Percentiles rank a stretch among this genome's conserved stretches.
These are phyloP conservation scores for Criorhina ranunculi DNA, from an alignment of 2,888 invertebrate genomes.

Conservation along the genomic window DNA sequence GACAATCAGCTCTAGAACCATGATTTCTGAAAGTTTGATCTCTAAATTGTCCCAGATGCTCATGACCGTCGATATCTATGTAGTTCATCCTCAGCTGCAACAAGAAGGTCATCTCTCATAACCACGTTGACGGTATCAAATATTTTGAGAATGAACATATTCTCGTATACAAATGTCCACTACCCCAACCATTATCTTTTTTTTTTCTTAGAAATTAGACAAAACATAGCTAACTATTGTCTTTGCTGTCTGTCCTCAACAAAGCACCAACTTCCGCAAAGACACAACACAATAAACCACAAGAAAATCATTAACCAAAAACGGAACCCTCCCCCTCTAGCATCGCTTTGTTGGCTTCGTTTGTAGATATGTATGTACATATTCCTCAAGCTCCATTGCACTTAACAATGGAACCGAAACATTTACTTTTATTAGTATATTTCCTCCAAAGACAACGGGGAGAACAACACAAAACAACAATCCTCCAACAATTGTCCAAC, in stretches of 20 bases:
- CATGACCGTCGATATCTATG: too few species aligned
- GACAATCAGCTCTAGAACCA: too few species aligned
- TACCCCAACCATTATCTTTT: too few species aligned
- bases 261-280: constrained; percentile 10
- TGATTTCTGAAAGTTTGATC: too few species aligned
- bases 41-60: too few species aligned
- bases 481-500: constrained; percentile 57
- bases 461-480: constrained; percentile 52
- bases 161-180: too few species aligned
- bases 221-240: too few species aligned
- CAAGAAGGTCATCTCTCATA: too few species aligned
- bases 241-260: neutral
- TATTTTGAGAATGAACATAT: too few species aligned
- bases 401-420: constrained; percentile 59
- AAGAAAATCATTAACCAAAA: constrained; percentile 58
- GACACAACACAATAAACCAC: constrained; percentile 41
- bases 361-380: constrained; percentile 22
- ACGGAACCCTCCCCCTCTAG: constrained; percentile 43
- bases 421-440: constrained; percentile 75
- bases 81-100: too few species aligned
- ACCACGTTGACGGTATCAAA: too few species aligned
- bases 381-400: constrained; percentile 23
- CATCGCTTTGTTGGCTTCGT: constrained; percentile 11
- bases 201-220: too few species aligned
- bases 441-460: constrained; percentile 65